phyloP scores from a whole-genome alignment of 2,888 invertebrate species.

The Petrolisthes cinctipes region DNA sequence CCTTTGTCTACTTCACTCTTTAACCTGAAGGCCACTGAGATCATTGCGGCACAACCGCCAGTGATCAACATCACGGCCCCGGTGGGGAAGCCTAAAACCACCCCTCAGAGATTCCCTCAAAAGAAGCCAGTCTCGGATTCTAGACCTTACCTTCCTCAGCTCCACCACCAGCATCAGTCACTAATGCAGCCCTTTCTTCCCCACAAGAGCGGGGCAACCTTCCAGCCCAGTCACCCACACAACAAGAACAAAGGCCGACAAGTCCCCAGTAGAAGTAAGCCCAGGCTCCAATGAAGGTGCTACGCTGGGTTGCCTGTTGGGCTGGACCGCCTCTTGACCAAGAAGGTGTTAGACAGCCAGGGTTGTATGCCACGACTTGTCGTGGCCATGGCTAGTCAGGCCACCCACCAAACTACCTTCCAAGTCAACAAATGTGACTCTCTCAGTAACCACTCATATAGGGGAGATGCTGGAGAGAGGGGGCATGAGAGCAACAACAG shows the following conservation, averaged over 20 bases:
- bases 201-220: background rate
- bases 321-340: conserved; percentile 11
- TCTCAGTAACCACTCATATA: background rate
- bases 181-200: background rate
- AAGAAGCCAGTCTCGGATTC: background rate
- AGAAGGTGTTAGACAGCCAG: background rate
- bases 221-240: no score
- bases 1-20: background rate
- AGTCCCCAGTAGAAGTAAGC: background rate
- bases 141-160: background rate
- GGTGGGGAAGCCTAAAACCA: background rate
- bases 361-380: background rate
- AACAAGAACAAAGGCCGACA: background rate
- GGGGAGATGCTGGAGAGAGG: conserved; percentile 2
- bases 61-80: no score
- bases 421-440: background rate
- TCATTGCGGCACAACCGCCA: background rate
- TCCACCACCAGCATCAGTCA: background rate
- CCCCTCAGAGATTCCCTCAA: no score
- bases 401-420: background rate
- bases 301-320: conserved; percentile 7
- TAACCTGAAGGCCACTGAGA: background rate
- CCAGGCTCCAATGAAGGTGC: conserved; percentile 1
- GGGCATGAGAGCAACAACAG: background rate
- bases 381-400: no score